Conservation (phyloP, 2,797 vertebrate species). For the Leucoraja ocellata region DNA sequence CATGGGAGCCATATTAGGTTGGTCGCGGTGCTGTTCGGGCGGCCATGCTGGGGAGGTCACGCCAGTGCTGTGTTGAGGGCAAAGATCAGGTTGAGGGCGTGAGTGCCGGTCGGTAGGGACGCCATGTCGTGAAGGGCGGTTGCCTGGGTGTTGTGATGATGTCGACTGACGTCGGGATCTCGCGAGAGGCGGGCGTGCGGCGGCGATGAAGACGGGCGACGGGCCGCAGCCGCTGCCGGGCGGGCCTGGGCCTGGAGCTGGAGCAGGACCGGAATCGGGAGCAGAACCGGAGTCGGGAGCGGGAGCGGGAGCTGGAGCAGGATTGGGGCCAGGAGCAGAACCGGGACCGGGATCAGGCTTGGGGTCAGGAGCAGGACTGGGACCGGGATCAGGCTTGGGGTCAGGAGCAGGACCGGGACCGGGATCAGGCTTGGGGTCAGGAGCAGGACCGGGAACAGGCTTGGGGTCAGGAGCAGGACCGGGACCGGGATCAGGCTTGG, state of each 20-base stretch:
- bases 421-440: too few relatives aligned
- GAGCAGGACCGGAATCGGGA: background rate
- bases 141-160: conserved; percentile 6
- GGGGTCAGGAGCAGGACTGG: too few relatives aligned
- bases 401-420: too few relatives aligned
- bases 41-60: background rate
- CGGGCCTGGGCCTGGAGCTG: conserved; percentile 63
- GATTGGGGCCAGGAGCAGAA: conserved; percentile 42
- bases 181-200: background rate
- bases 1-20: background rate
- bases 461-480: too few relatives aligned
- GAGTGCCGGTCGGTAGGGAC: fast-evolving
- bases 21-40: background rate
- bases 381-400: too few relatives aligned
- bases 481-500: too few relatives aligned
- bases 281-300: too few relatives aligned
- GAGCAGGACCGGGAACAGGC: too few relatives aligned
- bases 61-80: background rate
- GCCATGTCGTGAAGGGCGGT: background rate
- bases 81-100: too few relatives aligned
- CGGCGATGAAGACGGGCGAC: conserved; percentile 48
- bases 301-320: conserved; percentile 40
- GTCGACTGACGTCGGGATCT: conserved; percentile 50
- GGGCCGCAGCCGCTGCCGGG: conserved; percentile 58
- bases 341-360: too few relatives aligned